These are phyloP conservation scores for Trachelus troglodyta DNA, from an alignment of 2,888 invertebrate species.

Conservation along the genomic window DNA sequence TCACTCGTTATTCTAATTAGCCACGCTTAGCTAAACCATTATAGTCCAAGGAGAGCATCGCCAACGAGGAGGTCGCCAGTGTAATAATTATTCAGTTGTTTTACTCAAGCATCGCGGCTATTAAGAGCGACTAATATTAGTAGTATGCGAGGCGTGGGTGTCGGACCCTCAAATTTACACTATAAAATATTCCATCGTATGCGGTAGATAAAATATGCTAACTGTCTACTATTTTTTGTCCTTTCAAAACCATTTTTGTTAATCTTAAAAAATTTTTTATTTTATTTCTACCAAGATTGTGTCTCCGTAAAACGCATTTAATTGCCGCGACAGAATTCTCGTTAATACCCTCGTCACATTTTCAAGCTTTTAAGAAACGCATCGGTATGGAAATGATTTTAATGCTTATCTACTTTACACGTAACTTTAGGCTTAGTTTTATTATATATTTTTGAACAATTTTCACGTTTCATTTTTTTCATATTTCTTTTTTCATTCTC, in stretches of 20 bases:
- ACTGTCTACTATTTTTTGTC: background rate
- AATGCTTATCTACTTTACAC: background rate
- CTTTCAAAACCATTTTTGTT: background rate
- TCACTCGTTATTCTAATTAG: conserved; percentile 57
- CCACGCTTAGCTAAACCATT: conserved; percentile 45
- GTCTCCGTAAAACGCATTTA: background rate
- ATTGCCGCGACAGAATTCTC: background rate
- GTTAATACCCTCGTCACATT: background rate
- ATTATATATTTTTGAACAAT: background rate
- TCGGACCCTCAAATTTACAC: background rate
- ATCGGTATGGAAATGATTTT: background rate
- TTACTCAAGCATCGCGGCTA: conserved; percentile 33
- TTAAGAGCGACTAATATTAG: background rate
- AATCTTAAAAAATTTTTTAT: background rate
- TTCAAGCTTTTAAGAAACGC: background rate
- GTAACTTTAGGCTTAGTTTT: background rate
- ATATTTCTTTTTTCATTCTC: background rate
- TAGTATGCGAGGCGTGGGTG: conserved; percentile 1
- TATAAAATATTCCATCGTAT: background rate
- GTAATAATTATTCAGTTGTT: conserved; percentile 50
- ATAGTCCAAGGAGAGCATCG: conserved; percentile 24
- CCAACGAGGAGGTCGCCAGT: conserved; percentile 12
- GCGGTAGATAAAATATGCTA: background rate
- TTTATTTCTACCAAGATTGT: background rate
- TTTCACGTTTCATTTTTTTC: background rate